These are phyloP conservation scores for Chrysogorgia sp. DNA, from an alignment of 92 coral and sea anemone genomes.

Conservation along the genomic window DNA sequence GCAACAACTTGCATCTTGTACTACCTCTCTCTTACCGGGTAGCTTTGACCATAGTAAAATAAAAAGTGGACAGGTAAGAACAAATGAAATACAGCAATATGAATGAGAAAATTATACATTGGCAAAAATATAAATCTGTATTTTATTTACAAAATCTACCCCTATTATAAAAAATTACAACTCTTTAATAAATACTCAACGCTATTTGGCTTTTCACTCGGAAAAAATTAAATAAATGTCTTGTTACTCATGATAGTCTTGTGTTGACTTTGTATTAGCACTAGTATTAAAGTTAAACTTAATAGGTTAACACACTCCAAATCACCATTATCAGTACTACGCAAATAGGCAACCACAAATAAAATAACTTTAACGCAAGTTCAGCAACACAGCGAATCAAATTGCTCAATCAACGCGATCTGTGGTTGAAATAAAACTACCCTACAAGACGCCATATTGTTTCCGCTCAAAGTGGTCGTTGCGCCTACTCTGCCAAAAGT, in stretches of 20 bases:
- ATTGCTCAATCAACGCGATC: constrained; percentile 16
- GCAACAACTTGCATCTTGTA: constrained; percentile 22
- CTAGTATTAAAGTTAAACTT: too few relatives aligned
- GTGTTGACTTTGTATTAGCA: too few relatives aligned
- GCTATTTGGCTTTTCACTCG: too few relatives aligned
- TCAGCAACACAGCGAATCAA: constrained; percentile 37
- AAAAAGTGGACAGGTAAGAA: constrained; percentile 17
- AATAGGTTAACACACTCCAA: too few relatives aligned
- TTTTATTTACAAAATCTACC: constrained; percentile 29
- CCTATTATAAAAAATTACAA: background rate
- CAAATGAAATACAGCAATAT: background rate
- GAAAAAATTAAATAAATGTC: too few relatives aligned
- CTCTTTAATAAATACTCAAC: background rate
- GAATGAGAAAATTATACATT: too few relatives aligned
- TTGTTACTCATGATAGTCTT: too few relatives aligned
- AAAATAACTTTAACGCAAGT: background rate
- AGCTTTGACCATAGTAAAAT: constrained; percentile 41
- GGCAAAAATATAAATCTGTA: constrained; percentile 10
- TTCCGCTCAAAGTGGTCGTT: background rate
- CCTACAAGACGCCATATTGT: constrained; percentile 28
- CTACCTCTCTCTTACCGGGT: constrained; percentile 38
- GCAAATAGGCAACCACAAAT: background rate
- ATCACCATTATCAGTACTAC: background rate
- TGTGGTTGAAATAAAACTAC: constrained; percentile 20
- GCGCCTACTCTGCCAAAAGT: constrained; percentile 17